These are phyloP conservation scores for Dicyrtomina minuta DNA, from an alignment of 2,888 invertebrate genomes.

Conservation along the genomic window DNA sequence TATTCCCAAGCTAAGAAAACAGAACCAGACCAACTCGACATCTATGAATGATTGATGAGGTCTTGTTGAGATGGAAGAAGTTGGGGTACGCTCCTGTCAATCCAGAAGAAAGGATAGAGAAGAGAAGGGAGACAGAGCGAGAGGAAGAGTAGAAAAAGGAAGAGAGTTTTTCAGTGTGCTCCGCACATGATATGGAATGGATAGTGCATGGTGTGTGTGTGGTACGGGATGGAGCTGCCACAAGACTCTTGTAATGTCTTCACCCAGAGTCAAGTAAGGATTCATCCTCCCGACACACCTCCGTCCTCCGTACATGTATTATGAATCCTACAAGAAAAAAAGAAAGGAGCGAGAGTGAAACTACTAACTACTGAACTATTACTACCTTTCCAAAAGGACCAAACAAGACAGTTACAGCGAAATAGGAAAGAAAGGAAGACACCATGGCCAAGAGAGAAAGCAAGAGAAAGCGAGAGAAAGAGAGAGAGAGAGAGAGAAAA, in stretches of 20 bases:
- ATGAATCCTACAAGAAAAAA: no score
- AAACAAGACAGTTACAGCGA: not conserved
- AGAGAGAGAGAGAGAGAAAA: not conserved
- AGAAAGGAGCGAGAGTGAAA: no score
- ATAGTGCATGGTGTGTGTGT: conserved; percentile 6
- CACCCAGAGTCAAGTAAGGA: conserved; percentile 19
- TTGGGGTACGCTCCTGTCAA: conserved; percentile 27
- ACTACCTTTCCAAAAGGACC: no score
- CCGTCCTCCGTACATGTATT: not conserved
- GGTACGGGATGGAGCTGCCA: conserved; percentile 13
- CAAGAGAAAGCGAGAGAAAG: conserved; percentile 7
- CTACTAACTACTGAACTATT: no score
- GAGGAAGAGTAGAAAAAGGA: not conserved
- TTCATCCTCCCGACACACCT: not conserved
- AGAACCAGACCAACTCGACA: not conserved
- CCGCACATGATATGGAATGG: not conserved
- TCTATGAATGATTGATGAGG: conserved; percentile 38
- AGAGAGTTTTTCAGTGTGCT: not conserved
- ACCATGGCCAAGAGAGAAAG: not conserved
- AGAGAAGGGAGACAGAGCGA: not conserved
- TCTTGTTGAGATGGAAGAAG: conserved; percentile 33
- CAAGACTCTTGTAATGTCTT: conserved; percentile 21
- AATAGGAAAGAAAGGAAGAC: not conserved
- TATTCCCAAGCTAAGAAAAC: conserved; percentile 6
- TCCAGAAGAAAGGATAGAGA: conserved; percentile 15